These are phyloP conservation scores for Pristionchus pacificus DNA, from an alignment of 1,140 invertebrate species.

Conservation along the genomic window DNA sequence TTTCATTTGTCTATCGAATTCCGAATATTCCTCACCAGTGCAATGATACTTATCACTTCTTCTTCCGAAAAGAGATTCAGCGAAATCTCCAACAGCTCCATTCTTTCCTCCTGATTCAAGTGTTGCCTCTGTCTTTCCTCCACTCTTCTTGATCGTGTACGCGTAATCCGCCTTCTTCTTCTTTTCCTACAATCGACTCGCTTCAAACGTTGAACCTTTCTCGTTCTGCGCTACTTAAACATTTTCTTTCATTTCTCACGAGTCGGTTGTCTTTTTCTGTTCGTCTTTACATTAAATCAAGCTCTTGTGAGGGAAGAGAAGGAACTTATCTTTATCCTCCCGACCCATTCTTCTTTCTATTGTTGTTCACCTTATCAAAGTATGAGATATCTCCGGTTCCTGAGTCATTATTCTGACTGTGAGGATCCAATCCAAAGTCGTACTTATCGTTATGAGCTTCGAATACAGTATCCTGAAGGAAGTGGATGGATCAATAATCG, in stretches of 20 bases:
- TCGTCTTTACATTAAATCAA: no score
- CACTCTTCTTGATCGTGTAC: slow-evolving; percentile 52
- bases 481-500: neutral
- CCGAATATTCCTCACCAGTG: slow-evolving; percentile 39
- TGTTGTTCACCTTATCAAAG: slow-evolving; percentile 37
- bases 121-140: slow-evolving; percentile 52
- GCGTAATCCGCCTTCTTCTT: slow-evolving; percentile 48
- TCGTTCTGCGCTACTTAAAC: no score
- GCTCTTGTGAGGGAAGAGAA: neutral
- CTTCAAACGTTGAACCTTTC: no score
- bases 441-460: slow-evolving; percentile 53
- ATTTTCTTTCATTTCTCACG: no score
- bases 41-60: slow-evolving; percentile 55
- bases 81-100: slow-evolving; percentile 35
- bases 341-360: slow-evolving; percentile 19
- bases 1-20: slow-evolving; percentile 10
- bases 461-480: slow-evolving; percentile 42
- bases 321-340: no score
- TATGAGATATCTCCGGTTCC: slow-evolving; percentile 47
- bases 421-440: slow-evolving; percentile 50
- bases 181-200: slow-evolving; percentile 44
- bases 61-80: slow-evolving; percentile 50
- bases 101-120: slow-evolving; percentile 44
- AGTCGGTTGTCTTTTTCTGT: no score
- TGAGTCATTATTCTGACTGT: slow-evolving; percentile 44